Evolutionary conservation across 2,888 invertebrate species (phyloP).

Genomic region (Ennomos erosarius): DNA sequence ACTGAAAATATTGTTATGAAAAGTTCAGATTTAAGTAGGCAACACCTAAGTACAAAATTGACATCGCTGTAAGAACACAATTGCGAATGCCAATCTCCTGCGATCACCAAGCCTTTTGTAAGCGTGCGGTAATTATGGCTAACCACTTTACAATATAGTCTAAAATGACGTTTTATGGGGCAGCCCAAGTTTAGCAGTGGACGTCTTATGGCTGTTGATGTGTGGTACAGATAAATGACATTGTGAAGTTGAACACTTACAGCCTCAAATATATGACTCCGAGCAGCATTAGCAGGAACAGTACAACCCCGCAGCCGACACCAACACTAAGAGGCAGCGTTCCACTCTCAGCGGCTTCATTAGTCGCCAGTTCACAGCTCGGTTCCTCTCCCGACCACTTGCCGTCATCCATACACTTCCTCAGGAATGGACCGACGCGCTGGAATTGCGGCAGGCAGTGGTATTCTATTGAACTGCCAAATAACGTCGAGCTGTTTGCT

Average conservation of each 20-base stretch:
- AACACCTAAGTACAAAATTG: too few species aligned
- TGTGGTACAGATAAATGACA: too few species aligned
- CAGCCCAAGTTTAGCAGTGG: too few species aligned
- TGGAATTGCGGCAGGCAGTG: conserved; percentile 95
- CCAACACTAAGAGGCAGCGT: conserved; percentile 92
- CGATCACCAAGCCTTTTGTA: too few species aligned
- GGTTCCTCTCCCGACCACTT: conserved; percentile 96
- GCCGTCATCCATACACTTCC: conserved; percentile 94
- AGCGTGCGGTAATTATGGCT: too few species aligned
- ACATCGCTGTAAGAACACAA: too few species aligned
- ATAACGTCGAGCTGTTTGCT: conserved; percentile 93
- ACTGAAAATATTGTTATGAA: conserved; percentile 66
- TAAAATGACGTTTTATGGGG: too few species aligned
- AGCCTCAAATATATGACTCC: conserved; percentile 93
- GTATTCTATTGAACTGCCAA: conserved; percentile 94
- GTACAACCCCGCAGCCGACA: conserved; percentile 92
- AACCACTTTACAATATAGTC: too few species aligned
- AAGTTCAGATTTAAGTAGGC: neutral
- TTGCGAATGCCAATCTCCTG: too few species aligned
- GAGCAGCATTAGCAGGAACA: conserved; percentile 91
- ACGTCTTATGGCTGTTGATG: too few species aligned
- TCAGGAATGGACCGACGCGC: conserved; percentile 91
- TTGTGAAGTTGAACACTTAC: conserved; percentile 83
- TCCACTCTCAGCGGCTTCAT: conserved; percentile 90
- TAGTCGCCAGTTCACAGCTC: conserved; percentile 89